phyloP scores from a whole-genome alignment of 2,888 invertebrate genomes.

The Hyposoter dolosus region DNA sequence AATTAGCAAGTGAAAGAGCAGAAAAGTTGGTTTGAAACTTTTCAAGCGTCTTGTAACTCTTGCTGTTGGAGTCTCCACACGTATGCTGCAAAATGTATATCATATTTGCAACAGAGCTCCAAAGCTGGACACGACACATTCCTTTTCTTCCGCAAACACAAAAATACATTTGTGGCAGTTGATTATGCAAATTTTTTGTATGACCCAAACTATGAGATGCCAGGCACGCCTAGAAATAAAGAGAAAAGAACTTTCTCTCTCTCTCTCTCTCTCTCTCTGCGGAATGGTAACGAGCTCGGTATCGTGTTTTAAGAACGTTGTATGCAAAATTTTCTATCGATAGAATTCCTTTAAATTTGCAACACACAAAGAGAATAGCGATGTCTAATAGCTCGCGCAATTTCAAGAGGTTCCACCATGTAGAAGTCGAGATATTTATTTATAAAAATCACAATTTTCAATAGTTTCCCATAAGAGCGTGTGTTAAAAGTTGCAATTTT shows the following conservation, averaged over 20 bases:
- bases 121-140: slow-evolving; percentile 31
- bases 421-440: no score
- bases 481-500: no score
- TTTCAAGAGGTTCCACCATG: no score
- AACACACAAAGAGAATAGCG: no score
- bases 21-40: slow-evolving; percentile 52
- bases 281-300: slow-evolving; percentile 40
- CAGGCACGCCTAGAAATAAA: neutral
- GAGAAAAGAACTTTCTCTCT: slow-evolving; percentile 10
- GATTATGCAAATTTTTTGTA: slow-evolving; percentile 59
- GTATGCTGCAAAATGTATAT: neutral
- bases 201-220: slow-evolving; percentile 35
- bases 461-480: no score
- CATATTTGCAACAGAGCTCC: slow-evolving; percentile 4
- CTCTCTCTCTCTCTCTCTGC: neutral
- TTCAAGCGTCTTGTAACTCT: slow-evolving; percentile 17
- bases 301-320: slow-evolving; percentile 16
- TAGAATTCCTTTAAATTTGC: no score
- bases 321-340: no score
- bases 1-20: slow-evolving; percentile 1
- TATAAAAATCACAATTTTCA: no score
- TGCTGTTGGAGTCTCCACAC: neutral
- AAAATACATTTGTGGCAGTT: slow-evolving; percentile 42
- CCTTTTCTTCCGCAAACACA: slow-evolving; percentile 21
- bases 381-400: no score